Conservation (phyloP, 1,140 invertebrate species). For the Carposina sasakii region DNA sequence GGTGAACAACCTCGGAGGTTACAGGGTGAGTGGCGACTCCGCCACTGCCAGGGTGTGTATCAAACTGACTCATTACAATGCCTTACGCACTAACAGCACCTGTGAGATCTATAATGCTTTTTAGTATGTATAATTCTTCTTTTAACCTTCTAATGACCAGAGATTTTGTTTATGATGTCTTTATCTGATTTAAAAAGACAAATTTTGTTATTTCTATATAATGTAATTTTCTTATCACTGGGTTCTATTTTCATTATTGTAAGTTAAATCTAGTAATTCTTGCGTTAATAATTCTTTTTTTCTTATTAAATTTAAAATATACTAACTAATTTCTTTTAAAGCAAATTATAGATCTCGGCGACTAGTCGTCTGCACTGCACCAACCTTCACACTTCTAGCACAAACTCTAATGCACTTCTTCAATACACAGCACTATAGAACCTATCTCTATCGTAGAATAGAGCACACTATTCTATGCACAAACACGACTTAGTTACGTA, state of each 20-base stretch:
- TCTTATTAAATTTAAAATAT: no score
- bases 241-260: no score
- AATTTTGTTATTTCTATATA: no score
- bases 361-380: slow-evolving; percentile 55
- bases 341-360: slow-evolving; percentile 51
- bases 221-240: no score
- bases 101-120: slow-evolving; percentile 56
- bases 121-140: not conserved
- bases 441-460: slow-evolving; percentile 63
- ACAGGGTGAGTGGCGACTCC: slow-evolving; percentile 93
- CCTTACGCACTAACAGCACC: slow-evolving; percentile 54
- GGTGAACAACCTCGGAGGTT: slow-evolving; percentile 92
- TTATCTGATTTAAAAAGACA: no score
- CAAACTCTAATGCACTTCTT: slow-evolving; percentile 58
- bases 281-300: no score
- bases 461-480: slow-evolving; percentile 56
- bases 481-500: slow-evolving; percentile 45
- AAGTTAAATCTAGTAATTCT: no score
- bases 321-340: not conserved
- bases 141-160: no score
- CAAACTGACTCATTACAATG: slow-evolving; percentile 69
- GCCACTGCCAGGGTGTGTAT: slow-evolving; percentile 85
- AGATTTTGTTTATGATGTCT: no score
- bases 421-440: slow-evolving; percentile 48
- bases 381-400: slow-evolving; percentile 51